These are phyloP conservation scores for Vireo griseus DNA, from an alignment of 2,797 vertebrate species.

Conservation along the genomic window DNA sequence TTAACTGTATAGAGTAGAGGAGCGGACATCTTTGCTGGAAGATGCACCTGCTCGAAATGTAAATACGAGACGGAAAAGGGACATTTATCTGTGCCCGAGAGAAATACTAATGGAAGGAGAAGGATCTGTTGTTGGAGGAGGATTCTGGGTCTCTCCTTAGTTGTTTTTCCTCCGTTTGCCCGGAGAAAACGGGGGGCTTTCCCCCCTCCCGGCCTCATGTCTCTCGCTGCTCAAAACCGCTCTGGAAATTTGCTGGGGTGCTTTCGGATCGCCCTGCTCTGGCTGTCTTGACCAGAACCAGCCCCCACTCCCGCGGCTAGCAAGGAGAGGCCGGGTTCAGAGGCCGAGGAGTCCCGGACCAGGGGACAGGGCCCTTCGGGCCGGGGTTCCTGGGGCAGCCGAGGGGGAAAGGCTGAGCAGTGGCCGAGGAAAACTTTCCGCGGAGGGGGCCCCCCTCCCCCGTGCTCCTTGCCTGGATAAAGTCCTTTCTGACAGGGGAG, in stretches of 20 bases:
- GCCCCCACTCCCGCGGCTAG: fast-evolving
- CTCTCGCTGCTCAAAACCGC: background rate
- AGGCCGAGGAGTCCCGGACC: background rate
- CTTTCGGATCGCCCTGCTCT: background rate
- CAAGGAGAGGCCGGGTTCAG: background rate
- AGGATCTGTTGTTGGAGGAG: background rate
- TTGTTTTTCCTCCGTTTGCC: background rate
- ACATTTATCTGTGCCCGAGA: background rate
- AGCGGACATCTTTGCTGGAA: background rate
- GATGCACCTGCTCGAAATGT: background rate
- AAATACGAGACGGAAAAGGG: background rate
- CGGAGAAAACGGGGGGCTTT: background rate
- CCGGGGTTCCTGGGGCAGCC: background rate
- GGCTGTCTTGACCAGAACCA: fast-evolving
- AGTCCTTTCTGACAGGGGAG: slow-evolving; percentile 44
- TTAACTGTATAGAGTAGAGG: background rate
- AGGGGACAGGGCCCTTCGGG: background rate
- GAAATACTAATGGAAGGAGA: background rate
- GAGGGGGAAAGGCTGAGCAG: background rate
- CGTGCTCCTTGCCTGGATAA: background rate
- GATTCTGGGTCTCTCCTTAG: background rate
- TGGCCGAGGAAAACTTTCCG: background rate
- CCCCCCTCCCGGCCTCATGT: fast-evolving
- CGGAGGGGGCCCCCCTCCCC: background rate
- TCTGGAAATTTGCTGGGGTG: background rate